Base-by-base conservation (phyloP, 2,797 vertebrate species). In the Dallia pectoralis region DNA sequence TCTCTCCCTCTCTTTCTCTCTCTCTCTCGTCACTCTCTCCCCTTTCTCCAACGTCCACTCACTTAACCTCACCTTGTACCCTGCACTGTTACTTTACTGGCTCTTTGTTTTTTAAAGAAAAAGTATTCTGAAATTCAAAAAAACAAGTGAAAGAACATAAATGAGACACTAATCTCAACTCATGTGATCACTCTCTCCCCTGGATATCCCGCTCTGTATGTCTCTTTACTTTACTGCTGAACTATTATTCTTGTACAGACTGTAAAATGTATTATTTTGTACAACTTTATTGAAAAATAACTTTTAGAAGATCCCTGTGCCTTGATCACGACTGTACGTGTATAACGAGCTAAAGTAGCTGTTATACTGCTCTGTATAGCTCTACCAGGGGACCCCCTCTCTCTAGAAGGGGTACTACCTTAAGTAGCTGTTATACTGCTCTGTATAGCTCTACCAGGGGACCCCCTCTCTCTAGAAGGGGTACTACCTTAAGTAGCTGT, bases 261-360 rank as follows among this genome's bases (percentile, higher is more conserved):
- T 97, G 95, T 96, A 96, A 97, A 97, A 97, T 96, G 95, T 96
- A 96, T 96, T 96, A 97, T 97, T 97, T 97, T 97, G 95, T 97
- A 97, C 95, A 96, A 96, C 96, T 97, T 96, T 96, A 96, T 93
- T 96, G 96, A 94, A 91, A 94, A 88, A 88, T 86, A 88, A 93
- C 94, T 96, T 95, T 93, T 95, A 95, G 93, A 95, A 94, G 94
- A 95, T 96, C 95, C 95, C 95, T 96, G 95, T 97, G 96, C 96
- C 95, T 97, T 96, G 95, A 96, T 95, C 95, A 95, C 94, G 94
- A 95, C 95, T 95, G 94, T 95, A 95, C 93, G 93, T 95, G 94
- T 95, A 92, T 89, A 95, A 94, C 94, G 93, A 96, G 94, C 94
- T 95, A 94, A 95, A 94, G 93, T 95, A 88, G 93, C 93, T 94